Percentiles rank a stretch among this genome's conserved stretches.
These are phyloP conservation scores for Selenia dentaria DNA, from an alignment of 2,888 invertebrate species.

Conservation along the genomic window DNA sequence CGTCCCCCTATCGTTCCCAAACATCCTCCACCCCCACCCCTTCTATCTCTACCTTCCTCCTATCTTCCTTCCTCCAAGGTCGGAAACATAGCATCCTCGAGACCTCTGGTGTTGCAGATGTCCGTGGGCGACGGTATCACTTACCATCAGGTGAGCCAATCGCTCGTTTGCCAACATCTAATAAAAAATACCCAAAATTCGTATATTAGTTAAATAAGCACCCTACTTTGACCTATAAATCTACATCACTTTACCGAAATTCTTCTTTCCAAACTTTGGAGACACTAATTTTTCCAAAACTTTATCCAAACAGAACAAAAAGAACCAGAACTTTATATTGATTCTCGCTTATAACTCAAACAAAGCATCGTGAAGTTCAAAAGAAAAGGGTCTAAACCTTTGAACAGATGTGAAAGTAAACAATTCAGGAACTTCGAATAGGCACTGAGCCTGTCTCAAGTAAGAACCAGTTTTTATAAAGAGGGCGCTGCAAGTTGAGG, in stretches of 20 bases:
- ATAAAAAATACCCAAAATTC: no score
- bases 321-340: slow-evolving; percentile 8
- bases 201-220: neutral
- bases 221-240: slow-evolving; percentile 1
- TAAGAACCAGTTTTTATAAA: neutral
- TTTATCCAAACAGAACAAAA: slow-evolving; percentile 10
- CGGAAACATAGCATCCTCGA: no score
- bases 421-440: slow-evolving; percentile 4
- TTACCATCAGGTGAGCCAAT: no score
- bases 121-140: no score
- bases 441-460: neutral
- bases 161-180: no score
- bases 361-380: slow-evolving; percentile 7
- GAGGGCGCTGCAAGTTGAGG: neutral
- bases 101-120: no score
- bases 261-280: slow-evolving; percentile 5
- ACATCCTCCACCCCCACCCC: no score
- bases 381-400: slow-evolving; percentile 22
- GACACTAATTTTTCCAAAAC: slow-evolving; percentile 17
- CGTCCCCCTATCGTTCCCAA: no score
- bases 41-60: no score
- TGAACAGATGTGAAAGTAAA: slow-evolving; percentile 10
- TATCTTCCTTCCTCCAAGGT: no score
- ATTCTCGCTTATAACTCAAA: slow-evolving; percentile 11
- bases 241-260: neutral